These are phyloP conservation scores for Neodiprion pinetum DNA, from an alignment of 1,140 invertebrate genomes.

Conservation along the genomic window DNA sequence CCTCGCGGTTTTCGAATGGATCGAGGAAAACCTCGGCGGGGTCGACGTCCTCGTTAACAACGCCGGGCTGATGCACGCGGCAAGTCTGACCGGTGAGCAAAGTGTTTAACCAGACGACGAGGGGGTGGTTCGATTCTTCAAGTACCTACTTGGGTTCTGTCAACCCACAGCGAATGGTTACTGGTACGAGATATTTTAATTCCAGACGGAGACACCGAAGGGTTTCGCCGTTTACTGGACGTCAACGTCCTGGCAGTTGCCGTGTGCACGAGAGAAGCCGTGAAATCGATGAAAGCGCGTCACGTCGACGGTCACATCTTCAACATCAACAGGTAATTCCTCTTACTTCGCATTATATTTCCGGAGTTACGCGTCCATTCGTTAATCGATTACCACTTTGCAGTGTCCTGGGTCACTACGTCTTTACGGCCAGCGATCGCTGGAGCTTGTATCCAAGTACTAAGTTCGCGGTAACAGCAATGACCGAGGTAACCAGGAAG, in stretches of 20 bases:
- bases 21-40: conserved; percentile 67
- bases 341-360: no score
- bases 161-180: background rate
- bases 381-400: conserved; percentile 16
- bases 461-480: conserved; percentile 74
- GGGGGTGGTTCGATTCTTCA: no score
- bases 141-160: conserved; percentile 22
- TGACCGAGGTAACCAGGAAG: conserved; percentile 69
- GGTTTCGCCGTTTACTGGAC: conserved; percentile 56
- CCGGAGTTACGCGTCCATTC: background rate
- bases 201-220: conserved; percentile 32
- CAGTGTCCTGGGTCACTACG: conserved; percentile 47
- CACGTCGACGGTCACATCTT: conserved; percentile 64
- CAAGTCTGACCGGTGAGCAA: conserved; percentile 48
- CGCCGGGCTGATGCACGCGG: conserved; percentile 65
- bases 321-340: conserved; percentile 59
- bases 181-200: conserved; percentile 25
- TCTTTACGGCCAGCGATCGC: conserved; percentile 32
- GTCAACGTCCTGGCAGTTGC: conserved; percentile 66
- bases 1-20: conserved; percentile 69
- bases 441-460: conserved; percentile 67
- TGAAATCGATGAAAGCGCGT: conserved; percentile 64
- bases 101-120: conserved; percentile 6
- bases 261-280: conserved; percentile 64
- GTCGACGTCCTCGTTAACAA: conserved; percentile 79